phyloP scores from a whole-genome alignment of 2,797 vertebrate species.

The Tragelaphus oryx region DNA sequence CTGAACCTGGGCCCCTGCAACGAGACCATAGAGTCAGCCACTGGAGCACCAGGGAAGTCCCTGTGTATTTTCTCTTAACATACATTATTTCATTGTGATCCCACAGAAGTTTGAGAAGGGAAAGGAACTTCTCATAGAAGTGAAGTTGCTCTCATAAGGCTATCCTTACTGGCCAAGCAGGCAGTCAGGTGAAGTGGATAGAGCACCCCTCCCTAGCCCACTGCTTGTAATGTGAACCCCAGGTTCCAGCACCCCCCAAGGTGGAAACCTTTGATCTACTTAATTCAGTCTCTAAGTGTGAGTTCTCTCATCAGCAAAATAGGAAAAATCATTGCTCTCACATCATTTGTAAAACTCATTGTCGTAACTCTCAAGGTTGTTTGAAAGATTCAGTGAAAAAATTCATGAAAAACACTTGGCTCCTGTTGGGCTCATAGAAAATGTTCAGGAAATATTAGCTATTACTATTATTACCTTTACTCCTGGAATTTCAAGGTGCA shows the following conservation, averaged over 20 bases:
- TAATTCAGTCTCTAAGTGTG: not conserved
- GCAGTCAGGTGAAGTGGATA: accelerated
- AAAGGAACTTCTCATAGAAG: not conserved
- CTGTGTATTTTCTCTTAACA: not conserved
- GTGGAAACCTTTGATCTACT: not conserved
- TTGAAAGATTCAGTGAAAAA: not conserved
- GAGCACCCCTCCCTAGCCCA: accelerated
- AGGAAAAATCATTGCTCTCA: not conserved
- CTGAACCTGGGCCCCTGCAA: accelerated
- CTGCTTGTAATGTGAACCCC: not conserved
- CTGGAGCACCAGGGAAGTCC: not conserved
- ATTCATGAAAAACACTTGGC: not conserved
- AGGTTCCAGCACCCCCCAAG: not conserved
- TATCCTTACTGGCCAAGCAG: not conserved
- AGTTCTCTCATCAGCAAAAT: not conserved
- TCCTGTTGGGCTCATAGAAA: not conserved
- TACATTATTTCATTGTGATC: not conserved
- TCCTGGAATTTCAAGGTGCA: not conserved
- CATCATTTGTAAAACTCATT: not conserved
- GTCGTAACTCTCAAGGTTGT: not conserved
- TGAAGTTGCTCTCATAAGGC: not conserved
- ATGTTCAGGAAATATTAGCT: not conserved
- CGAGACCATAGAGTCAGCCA: not conserved
- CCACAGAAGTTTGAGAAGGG: not conserved
- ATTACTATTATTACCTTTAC: not conserved